A percentile compares a stretch with the other conserved stretches of the same genome.
phyloP scores from a whole-genome alignment of 1,140 invertebrate species.

The Bilobella aurantiaca region DNA sequence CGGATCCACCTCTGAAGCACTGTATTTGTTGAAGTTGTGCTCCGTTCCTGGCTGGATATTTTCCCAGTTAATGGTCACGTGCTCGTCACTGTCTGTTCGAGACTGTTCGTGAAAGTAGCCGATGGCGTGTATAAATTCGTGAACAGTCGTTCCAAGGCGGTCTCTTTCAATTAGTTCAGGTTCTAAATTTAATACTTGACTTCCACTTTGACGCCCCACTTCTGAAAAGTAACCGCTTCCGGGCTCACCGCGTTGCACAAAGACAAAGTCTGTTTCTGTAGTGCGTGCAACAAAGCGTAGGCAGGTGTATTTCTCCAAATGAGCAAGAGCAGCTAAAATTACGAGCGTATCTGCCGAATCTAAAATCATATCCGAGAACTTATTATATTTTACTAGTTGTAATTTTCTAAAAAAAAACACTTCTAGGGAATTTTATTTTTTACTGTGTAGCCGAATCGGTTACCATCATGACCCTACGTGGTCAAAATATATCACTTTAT shows the following conservation, averaged over 20 bases:
- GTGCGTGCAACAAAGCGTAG: constrained; percentile 13
- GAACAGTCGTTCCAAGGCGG: constrained; percentile 48
- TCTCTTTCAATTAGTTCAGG: constrained; percentile 46
- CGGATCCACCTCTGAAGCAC: constrained; percentile 26
- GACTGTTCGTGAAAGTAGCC: constrained; percentile 61
- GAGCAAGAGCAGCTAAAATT: constrained; percentile 7
- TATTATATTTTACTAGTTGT: too few relatives aligned
- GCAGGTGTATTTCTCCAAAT: constrained; percentile 24
- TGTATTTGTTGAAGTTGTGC: constrained; percentile 39
- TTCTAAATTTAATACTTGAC: constrained; percentile 49
- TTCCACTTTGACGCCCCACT: constrained; percentile 47
- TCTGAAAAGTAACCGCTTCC: constrained; percentile 46
- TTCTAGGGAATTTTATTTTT: too few relatives aligned
- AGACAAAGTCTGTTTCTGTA: constrained; percentile 11
- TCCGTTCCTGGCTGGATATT: constrained; percentile 49
- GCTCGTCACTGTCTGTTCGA: constrained; percentile 53
- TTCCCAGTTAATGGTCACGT: constrained; percentile 50
- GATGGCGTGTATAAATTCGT: constrained; percentile 55
- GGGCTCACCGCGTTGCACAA: constrained; percentile 9
- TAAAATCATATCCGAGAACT: too few relatives aligned
- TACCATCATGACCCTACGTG: too few relatives aligned
- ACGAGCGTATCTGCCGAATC: constrained; percentile 12
- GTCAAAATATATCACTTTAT: too few relatives aligned
- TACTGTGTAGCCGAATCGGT: too few relatives aligned
- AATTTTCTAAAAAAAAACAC: too few relatives aligned